phyloP scores from a whole-genome alignment of 2,113 vertebrate genomes.

The Neodontobutis hainanensis region DNA sequence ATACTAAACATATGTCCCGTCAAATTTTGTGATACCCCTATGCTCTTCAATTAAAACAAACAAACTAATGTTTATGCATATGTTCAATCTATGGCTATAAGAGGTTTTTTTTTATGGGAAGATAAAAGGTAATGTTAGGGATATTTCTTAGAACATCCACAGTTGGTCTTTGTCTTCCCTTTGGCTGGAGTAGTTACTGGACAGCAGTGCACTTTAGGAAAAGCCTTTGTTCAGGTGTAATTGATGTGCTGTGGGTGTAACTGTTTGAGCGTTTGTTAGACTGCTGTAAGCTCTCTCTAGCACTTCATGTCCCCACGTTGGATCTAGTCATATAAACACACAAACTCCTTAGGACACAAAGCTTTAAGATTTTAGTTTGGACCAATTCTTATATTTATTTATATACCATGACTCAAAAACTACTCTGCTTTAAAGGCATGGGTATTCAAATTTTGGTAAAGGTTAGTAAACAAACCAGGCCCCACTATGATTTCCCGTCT shows the following conservation, averaged over 20 bases:
- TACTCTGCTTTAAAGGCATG: too few species aligned
- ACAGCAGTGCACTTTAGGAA: conserved; percentile 19
- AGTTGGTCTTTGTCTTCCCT: background rate
- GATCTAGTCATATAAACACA: conserved; percentile 12
- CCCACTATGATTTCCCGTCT: background rate
- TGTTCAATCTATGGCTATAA: too few species aligned
- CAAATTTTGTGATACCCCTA: too few species aligned
- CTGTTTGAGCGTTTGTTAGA: conserved; percentile 21
- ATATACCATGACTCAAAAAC: too few species aligned
- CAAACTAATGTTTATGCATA: too few species aligned
- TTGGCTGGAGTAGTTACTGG: conserved; percentile 13
- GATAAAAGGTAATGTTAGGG: conserved; percentile 37
- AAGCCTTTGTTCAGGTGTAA: conserved; percentile 36
- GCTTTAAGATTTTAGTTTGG: background rate
- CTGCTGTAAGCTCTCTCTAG: conserved; percentile 21
- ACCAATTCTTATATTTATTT: too few species aligned
- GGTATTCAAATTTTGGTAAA: too few species aligned
- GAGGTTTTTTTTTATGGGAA: conserved; percentile 8
- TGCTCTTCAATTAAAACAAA: too few species aligned
- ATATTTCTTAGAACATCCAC: conserved; percentile 39
- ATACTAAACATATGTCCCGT: too few species aligned
- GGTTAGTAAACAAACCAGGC: background rate
- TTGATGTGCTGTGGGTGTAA: conserved; percentile 17
- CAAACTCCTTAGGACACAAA: background rate
- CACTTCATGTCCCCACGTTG: conserved; percentile 30